Evolutionary conservation across 1,140 invertebrate species (phyloP), one percentile per base, ranked within the genome.

Genomic region (Potamilus streckersoni): DNA sequence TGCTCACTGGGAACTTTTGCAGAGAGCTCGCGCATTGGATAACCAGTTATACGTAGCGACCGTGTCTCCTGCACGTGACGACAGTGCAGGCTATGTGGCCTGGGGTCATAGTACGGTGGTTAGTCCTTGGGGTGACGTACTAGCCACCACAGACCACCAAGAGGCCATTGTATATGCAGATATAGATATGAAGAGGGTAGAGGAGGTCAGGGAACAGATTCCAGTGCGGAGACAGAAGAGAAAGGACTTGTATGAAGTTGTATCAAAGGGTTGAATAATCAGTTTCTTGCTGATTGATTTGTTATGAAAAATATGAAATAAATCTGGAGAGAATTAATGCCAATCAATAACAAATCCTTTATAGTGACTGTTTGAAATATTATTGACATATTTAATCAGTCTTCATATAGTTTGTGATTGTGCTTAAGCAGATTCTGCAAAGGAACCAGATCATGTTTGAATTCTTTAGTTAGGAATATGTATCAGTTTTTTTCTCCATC

Each of bases 71-170:
- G 96, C 97, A 0, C 91, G 95, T 75, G 93, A 94, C 87, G 82
- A 90, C 49, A 90, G 84, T 4, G 92, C 95, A 0, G 92, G 92
- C 1, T 98, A 98, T 88, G 92, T 96, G 20, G 95, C 96, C 16
- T 98, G 94, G 93, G 97, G 96, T 0, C 96, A 98, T 89, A 95
- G 95, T 6, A 93, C 94, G 79, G 89, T 97, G 0, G 93, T 96
- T 0, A 93, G 94, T 91, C 97, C 97, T 1, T 98, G 96, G 96
- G 97, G 95, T 0, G 92, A 94, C 82, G 92, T 98, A 1, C 83
- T 96, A 4, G 90, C 91, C 4, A 92, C 93, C 83, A 92, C 96
- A 62, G 93, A 93, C 61, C 92, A 92, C 66, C 85, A 90, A 14
- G 95, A 97, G 85, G 79, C 92, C 66, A 93, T 95, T 78, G 81